Percentiles rank a stretch among this genome's conserved stretches.
Evolutionary conservation across 2,888 invertebrate species (phyloP).

Genomic region (Thera britannica): DNA sequence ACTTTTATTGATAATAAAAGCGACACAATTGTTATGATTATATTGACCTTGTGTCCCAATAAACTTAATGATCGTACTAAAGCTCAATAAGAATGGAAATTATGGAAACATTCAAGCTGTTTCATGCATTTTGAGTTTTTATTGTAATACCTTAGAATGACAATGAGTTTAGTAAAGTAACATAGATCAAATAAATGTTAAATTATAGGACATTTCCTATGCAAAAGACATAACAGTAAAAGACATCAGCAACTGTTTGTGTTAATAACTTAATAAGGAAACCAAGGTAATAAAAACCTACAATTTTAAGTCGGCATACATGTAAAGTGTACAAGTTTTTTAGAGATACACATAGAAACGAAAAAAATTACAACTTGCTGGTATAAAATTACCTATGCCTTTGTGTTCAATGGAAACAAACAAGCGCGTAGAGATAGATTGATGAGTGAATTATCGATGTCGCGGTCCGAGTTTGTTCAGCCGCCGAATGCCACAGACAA

Average conservation of each 20-base stretch:
- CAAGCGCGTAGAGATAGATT: conserved; percentile 57
- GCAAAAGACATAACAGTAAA: no score
- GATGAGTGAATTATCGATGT: conserved; percentile 80
- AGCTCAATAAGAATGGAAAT: conserved; percentile 15
- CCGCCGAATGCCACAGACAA: conserved; percentile 58
- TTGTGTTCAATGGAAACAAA: conserved; percentile 59
- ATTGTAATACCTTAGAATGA: background rate
- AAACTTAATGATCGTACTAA: conserved; percentile 25
- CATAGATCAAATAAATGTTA: no score
- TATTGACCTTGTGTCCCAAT: conserved; percentile 30
- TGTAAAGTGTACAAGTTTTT: no score
- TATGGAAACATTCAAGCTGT: conserved; percentile 7
- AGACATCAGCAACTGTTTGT: no score
- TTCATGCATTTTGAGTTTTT: conserved; percentile 3
- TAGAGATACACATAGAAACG: no score
- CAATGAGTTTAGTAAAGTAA: background rate
- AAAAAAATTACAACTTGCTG: no score
- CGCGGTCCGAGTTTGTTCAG: conserved; percentile 79
- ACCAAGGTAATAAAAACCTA: no score
- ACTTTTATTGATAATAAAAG: conserved; percentile 32
- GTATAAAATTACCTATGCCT: background rate
- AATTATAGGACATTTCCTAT: no score
- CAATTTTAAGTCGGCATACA: no score
- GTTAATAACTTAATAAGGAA: no score
- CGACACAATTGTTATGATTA: conserved; percentile 30